Evolutionary conservation across 2,797 vertebrate species (phyloP).

Genomic region (Brotula barbata): DNA sequence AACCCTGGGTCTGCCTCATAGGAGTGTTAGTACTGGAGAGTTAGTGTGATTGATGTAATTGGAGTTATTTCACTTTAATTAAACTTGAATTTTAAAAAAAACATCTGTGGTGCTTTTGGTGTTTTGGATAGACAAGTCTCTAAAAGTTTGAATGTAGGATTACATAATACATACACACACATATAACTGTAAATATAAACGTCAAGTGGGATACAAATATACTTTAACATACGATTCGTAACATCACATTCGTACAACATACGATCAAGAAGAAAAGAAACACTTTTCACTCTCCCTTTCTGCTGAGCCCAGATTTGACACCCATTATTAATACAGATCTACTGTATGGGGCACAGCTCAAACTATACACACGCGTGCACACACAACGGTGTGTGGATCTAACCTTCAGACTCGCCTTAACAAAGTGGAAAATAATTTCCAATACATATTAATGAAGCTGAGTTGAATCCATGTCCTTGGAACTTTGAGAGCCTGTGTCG

Average conservation of each 20-base stretch:
- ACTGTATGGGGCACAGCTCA: slow-evolving; percentile 40
- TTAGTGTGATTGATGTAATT: slow-evolving; percentile 52
- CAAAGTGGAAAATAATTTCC: slow-evolving; percentile 80
- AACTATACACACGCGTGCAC: slow-evolving; percentile 31
- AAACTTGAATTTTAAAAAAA: neutral
- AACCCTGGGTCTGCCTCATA: slow-evolving; percentile 35
- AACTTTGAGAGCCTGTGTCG: slow-evolving; percentile 68
- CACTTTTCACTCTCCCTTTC: slow-evolving; percentile 28
- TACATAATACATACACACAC: no score
- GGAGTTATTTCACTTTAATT: slow-evolving; percentile 33
- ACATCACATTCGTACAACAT: slow-evolving; percentile 31
- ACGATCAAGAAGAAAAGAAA: slow-evolving; percentile 1
- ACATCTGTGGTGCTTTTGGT: neutral
- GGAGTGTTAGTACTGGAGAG: slow-evolving; percentile 29
- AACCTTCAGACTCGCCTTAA: slow-evolving; percentile 76
- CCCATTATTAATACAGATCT: slow-evolving; percentile 48
- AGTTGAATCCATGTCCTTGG: slow-evolving; percentile 79
- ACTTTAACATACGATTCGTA: no score
- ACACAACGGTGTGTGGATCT: slow-evolving; percentile 32
- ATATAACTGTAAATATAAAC: no score
- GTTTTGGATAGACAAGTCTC: neutral
- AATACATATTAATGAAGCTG: slow-evolving; percentile 82
- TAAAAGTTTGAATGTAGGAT: neutral
- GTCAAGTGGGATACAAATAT: no score
- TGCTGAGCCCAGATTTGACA: slow-evolving; percentile 41